Conservation (phyloP, 2,797 vertebrate genomes). For the Taeniopygia guttata region DNA sequence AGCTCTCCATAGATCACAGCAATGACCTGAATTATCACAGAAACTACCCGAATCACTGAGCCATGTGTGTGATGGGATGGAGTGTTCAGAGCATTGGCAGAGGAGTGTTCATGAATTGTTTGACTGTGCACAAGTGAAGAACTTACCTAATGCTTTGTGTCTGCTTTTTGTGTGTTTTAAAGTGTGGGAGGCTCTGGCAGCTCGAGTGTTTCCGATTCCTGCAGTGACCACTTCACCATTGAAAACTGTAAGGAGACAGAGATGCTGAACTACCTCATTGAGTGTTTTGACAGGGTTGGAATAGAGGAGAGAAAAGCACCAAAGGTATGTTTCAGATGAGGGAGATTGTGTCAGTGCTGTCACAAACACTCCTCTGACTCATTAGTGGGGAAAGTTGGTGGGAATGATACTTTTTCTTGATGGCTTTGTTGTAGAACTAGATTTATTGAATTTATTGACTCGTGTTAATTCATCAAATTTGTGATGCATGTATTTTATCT, state of each 20-base stretch:
- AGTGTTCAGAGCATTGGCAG: neutral
- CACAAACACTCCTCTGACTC: neutral
- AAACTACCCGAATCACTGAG: neutral
- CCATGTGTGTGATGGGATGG: neutral
- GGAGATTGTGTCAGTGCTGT: neutral
- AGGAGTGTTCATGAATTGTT: neutral
- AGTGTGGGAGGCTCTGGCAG: conserved; percentile 91
- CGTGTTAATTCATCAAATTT: neutral
- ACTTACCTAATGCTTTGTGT: neutral
- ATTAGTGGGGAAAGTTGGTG: neutral
- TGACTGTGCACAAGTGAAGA: neutral
- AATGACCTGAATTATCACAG: neutral
- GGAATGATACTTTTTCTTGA: neutral
- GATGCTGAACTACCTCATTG: conserved; percentile 99
- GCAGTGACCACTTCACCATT: conserved; percentile 95
- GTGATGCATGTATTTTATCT: neutral
- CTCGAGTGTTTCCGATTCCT: conserved; percentile 83
- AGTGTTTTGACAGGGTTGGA: conserved; percentile 98
- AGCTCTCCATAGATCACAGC: neutral
- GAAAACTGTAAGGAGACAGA: conserved; percentile 98
- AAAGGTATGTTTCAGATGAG: conserved; percentile 79
- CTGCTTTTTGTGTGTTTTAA: conserved; percentile 14
- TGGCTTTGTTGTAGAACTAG: neutral
- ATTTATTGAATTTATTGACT: neutral
- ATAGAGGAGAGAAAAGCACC: conserved; percentile 99